Percentiles rank a stretch among this genome's conserved stretches.
phyloP scores from a whole-genome alignment of 64 coral and sea anemone genomes.

The Montipora foliosa region DNA sequence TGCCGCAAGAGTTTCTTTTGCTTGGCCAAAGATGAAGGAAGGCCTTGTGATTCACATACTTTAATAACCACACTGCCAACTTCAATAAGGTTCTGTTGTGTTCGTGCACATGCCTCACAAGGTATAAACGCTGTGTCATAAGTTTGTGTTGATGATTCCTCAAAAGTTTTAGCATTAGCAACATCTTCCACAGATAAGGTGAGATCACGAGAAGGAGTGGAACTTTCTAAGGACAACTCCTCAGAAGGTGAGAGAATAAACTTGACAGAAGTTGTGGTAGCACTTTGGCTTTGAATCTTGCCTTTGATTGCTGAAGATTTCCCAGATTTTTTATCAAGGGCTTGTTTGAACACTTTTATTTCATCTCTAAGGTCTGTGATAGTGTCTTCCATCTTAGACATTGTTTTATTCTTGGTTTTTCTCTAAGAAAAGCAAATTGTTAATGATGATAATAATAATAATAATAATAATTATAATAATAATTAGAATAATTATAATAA shows the following conservation, averaged over 20 bases:
- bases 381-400: conserved; percentile 89
- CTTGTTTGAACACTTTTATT: conserved; percentile 91
- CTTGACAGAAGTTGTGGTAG: conserved; percentile 81
- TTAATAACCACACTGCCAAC: conserved; percentile 98
- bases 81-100: conserved; percentile 93
- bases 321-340: conserved; percentile 71
- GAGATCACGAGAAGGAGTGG: conserved; percentile 73
- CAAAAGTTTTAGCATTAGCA: conserved; percentile 65
- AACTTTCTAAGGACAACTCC: conserved; percentile 67
- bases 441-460: not conserved
- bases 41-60: conserved; percentile 96
- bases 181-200: conserved; percentile 89
- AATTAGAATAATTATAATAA: too few relatives aligned
- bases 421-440: conserved; percentile 57
- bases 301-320: conserved; percentile 73
- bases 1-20: conserved; percentile 93
- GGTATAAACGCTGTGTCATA: conserved; percentile 99
- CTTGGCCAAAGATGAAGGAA: conserved; percentile 98
- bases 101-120: conserved; percentile 97
- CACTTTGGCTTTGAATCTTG: conserved; percentile 62
- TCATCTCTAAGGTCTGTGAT: conserved; percentile 92
- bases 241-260: conserved; percentile 88
- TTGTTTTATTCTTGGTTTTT: conserved; percentile 76
- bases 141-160: conserved; percentile 91
- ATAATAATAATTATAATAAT: too few relatives aligned